These are phyloP conservation scores for Pipistrellus nathusii DNA, from an alignment of 2,797 vertebrate genomes.

Conservation along the genomic window DNA sequence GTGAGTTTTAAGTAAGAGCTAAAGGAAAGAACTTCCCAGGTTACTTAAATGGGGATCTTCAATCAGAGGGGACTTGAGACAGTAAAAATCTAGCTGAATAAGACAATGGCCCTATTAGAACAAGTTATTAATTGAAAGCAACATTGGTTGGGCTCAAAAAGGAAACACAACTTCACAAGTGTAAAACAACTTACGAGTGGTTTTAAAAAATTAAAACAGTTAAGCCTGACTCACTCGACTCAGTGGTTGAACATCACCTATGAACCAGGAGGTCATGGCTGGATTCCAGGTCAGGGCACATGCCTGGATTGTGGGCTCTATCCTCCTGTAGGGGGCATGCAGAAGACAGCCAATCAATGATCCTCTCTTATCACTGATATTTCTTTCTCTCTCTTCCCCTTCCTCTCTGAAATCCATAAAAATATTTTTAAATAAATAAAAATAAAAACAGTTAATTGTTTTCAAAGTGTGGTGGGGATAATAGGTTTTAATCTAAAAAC, in stretches of 20 bases:
- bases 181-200: conserved; percentile 3
- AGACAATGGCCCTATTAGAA: neutral
- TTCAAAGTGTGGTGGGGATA: neutral
- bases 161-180: neutral
- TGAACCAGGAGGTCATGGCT: no score
- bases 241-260: no score
- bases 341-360: no score
- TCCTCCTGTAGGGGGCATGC: no score
- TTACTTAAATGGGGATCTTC: conserved; percentile 15
- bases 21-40: conserved; percentile 5
- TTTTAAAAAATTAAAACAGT: neutral
- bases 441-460: conserved; percentile 32
- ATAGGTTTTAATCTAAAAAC: conserved; percentile 39
- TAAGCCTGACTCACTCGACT: neutral
- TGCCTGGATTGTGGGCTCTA: no score
- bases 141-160: neutral
- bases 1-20: conserved; percentile 40
- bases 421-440: neutral
- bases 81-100: neutral
- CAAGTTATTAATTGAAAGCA: conserved; percentile 16
- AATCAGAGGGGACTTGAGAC: conserved; percentile 8
- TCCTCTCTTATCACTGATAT: no score
- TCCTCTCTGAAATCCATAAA: no score
- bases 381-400: no score
- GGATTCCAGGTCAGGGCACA: no score